Base-by-base conservation (phyloP, 2,113 vertebrate genomes). In the Rhipidura dahli region DNA sequence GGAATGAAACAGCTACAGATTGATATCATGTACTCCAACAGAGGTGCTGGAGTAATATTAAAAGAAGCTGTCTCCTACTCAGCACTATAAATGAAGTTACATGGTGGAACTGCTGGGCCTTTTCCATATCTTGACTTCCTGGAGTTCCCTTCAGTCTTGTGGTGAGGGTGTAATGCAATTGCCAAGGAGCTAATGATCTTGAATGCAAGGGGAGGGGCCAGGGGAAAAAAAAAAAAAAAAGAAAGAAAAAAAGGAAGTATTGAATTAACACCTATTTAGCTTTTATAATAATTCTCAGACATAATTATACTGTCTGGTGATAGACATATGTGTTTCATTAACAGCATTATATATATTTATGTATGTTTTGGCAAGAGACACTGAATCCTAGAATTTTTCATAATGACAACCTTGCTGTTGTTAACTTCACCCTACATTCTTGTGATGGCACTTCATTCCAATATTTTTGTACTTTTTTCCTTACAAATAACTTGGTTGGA, bases 341-440 rank as follows among this genome's bases (percentile, higher is more conserved):
- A 83, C 47, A 83, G 9, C 26, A 39, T 35, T 63, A 31, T 65
- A 77, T 80, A 47, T 69, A 84, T 66, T 84, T 59, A 47, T 94
- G 87, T 96, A 82, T 95, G 17, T 73, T 91, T 96, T 97, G 95
- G 89, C 93, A 89, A 93, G 18, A 42, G 27, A 45, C 35, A 47
- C 27, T 28, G 53, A 76, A 93, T 87, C 42, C 30, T 69, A 82
- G 66, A 69, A 91, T 73, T 89, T 93, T 94, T 90, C 54, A 60
- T 94, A 75, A 93, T 85, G 63, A 80, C 70, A 77, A 56, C 31
- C 27, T 93, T 77, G 27, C 66, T 85, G 57, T 44, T 82, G 70
- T 79, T 96, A 85, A 82, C 87, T 94, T 96, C 76, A 93, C 65
- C 75, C 87, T 69, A 72, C 91, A 93, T 97, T 95, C 89, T 88